phyloP scores from a whole-genome alignment of 2,888 invertebrate species.

The Lymantria monacha region DNA sequence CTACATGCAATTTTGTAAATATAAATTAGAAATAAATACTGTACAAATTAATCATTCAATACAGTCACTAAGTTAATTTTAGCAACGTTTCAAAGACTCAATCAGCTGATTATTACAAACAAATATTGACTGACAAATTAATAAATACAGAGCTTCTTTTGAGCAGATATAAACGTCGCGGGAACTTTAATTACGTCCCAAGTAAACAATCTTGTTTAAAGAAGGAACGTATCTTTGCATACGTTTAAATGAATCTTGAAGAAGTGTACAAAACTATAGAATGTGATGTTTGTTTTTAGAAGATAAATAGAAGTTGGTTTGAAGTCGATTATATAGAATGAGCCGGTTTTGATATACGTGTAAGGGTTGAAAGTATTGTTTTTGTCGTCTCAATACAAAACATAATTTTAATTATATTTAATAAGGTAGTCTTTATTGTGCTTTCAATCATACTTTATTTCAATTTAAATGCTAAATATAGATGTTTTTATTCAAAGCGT shows the following conservation, averaged over 20 bases:
- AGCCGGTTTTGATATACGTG: conserved; percentile 2
- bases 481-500: no score
- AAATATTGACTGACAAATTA: conserved; percentile 76
- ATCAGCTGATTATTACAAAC: conserved; percentile 70
- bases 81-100: conserved; percentile 40
- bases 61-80: conserved; percentile 5
- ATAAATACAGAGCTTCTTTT: conserved; percentile 77
- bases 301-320: conserved; percentile 48
- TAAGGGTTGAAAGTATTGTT: conserved; percentile 1
- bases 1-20: neutral
- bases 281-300: conserved; percentile 56
- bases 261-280: conserved; percentile 73
- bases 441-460: no score
- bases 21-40: neutral
- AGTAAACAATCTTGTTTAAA: conserved; percentile 71
- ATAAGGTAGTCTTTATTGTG: no score
- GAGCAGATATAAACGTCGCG: conserved; percentile 54
- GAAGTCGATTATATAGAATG: conserved; percentile 32
- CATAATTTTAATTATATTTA: neutral
- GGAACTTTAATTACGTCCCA: conserved; percentile 72
- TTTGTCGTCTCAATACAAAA: neutral
- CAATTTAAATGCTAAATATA: no score
- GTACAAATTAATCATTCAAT: conserved; percentile 2
- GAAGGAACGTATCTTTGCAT: conserved; percentile 72
- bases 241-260: conserved; percentile 70